Base-by-base conservation (phyloP, 2,797 vertebrate genomes). In the Pampus argenteus region DNA sequence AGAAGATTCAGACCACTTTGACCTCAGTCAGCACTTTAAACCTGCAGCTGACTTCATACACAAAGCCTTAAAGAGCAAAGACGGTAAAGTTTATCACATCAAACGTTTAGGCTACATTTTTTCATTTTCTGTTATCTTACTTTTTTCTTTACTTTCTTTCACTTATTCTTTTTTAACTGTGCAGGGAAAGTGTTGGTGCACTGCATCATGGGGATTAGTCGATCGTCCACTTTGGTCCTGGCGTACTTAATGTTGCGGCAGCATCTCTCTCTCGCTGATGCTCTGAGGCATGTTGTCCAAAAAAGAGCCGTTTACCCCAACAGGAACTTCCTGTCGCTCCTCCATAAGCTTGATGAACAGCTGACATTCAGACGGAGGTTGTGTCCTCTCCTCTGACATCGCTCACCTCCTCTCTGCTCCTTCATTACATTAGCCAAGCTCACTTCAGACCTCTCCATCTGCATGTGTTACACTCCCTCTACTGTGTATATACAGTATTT, bases 161-260 rank as follows among this genome's bases (percentile, higher is more conserved):
- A 29, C 31, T 6, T 66, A 45, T 67, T 66, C 44, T n/a, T 44
- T 5, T 79, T 4, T 23, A 57, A 31, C 36, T 67, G 29, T 42
- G 14, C 90, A 99, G 98, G 95, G 57, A 98, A 97, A 86, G 93
- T 99, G 78, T 88, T 99, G 71, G 97, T 99, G 61, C 97, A 99
- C 48, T 99, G 98, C 87, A 97, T 98, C 76, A 97, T 99, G 89
- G 98, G 98, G 5, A 90, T 99, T 82, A 99, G 98, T 88, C 95
- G 97, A 62, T 99, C 97, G 0, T 94, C 97, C 72, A 95, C 96
- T 0, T 85, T 99, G 71, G 97, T 97, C 47, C 86, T 99, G 81
- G 97, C 95, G 0, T 99, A 97, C 85, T 92, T 99, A 77, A 99
- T 99, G 97, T 81, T 97, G 72, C 91, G 84, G 55, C 95, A 96